These are phyloP conservation scores for Nanger granti DNA, from an alignment of 2,113 vertebrate species.

Conservation along the genomic window DNA sequence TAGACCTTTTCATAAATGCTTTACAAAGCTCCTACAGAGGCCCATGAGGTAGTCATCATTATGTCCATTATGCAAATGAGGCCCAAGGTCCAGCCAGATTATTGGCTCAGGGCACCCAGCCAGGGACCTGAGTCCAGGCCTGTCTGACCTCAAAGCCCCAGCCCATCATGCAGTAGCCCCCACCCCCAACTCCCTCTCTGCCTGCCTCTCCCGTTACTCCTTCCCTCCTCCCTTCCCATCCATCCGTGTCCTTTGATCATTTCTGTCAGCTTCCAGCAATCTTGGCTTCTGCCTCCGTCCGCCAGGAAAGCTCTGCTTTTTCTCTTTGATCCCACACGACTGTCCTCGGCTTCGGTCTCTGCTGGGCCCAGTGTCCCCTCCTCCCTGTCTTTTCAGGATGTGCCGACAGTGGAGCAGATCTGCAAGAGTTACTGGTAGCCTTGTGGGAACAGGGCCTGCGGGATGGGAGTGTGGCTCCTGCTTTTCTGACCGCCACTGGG, in stretches of 20 bases:
- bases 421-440: background rate
- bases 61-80: conserved; percentile 13
- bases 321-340: conserved; percentile 50
- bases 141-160: background rate
- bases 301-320: conserved; percentile 24
- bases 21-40: background rate
- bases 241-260: conserved; percentile 30
- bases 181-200: background rate
- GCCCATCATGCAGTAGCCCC: background rate
- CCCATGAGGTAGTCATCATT: background rate
- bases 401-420: background rate
- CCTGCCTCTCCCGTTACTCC: background rate
- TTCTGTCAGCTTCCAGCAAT: conserved; percentile 9
- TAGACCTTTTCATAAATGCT: background rate
- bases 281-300: conserved; percentile 30
- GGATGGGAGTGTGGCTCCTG: background rate
- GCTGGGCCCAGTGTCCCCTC: background rate
- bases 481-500: background rate
- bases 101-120: background rate
- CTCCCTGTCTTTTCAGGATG: background rate
- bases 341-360: background rate
- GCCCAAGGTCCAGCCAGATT: background rate
- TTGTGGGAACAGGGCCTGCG: accelerated
- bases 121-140: background rate
- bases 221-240: background rate